A percentile compares a stretch with the other conserved stretches of the same genome.
These are phyloP conservation scores for Apodemia duryi DNA, from an alignment of 2,888 invertebrate species.

Conservation along the genomic window DNA sequence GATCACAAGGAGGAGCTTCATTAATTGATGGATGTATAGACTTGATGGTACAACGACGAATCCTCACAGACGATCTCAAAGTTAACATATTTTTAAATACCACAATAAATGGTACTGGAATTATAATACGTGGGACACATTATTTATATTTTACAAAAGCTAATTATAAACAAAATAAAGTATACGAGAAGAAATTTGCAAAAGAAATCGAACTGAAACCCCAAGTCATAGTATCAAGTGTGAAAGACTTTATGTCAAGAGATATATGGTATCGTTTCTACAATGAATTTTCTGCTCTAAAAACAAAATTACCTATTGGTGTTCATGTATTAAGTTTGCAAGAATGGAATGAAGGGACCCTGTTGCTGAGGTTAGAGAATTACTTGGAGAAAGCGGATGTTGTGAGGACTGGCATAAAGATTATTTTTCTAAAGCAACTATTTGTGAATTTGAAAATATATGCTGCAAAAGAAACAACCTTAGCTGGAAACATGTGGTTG, in stretches of 20 bases:
- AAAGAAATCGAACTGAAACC: slow-evolving; percentile 52
- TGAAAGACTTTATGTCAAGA: slow-evolving; percentile 21
- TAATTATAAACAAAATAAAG: slow-evolving; percentile 43
- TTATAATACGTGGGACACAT: slow-evolving; percentile 49
- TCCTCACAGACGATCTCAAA: slow-evolving; percentile 87
- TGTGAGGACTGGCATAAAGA: slow-evolving; percentile 70
- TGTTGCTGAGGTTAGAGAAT: slow-evolving; percentile 89
- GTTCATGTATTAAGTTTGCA: slow-evolving; percentile 88
- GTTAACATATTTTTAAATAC: slow-evolving; percentile 42
- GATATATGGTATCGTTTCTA: slow-evolving; percentile 55
- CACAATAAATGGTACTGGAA: slow-evolving; percentile 37
- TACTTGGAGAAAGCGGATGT: slow-evolving; percentile 83
- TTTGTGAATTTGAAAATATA: slow-evolving; percentile 76
- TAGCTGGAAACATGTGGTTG: slow-evolving; percentile 83
- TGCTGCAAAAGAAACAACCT: slow-evolving; percentile 80
- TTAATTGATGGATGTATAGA: slow-evolving; percentile 86
- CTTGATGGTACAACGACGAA: slow-evolving; percentile 89
- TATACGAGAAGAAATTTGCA: slow-evolving; percentile 59
- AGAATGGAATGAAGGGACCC: slow-evolving; percentile 81
- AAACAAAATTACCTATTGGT: slow-evolving; percentile 80
- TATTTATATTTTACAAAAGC: slow-evolving; percentile 51
- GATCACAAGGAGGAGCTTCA: slow-evolving; percentile 90
- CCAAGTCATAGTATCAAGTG: slow-evolving; percentile 36
- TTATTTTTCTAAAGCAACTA: slow-evolving; percentile 77
- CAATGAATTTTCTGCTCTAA: slow-evolving; percentile 67